Conservation (phyloP, 2,113 vertebrate species). For the Hydrolagus affinis region DNA sequence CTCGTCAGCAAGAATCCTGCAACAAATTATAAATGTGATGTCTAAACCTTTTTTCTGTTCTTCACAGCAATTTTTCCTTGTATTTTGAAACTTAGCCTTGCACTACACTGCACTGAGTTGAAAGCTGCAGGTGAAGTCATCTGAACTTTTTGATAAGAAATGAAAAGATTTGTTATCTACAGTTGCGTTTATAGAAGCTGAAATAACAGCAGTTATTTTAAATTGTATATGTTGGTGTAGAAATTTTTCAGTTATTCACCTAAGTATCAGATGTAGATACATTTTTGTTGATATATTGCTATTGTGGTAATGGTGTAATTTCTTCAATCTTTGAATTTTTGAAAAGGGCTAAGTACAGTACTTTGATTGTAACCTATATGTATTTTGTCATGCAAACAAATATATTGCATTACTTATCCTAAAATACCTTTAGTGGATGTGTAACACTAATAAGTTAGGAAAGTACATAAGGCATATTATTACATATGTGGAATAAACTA, state of each 20-base stretch:
- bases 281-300: neutral
- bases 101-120: constrained; percentile 29
- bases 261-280: neutral
- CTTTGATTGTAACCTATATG: constrained; percentile 16
- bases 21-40: constrained; percentile 13
- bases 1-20: neutral
- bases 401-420: constrained; percentile 9
- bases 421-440: constrained; percentile 28
- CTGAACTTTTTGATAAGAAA: neutral
- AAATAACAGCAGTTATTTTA: neutral
- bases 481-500: neutral
- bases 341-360: constrained; percentile 27
- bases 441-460: constrained; percentile 16
- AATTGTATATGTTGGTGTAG: constrained; percentile 28
- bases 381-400: constrained; percentile 2
- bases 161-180: neutral
- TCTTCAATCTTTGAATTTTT: constrained; percentile 4
- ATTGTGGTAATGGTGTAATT: constrained; percentile 1
- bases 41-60: neutral
- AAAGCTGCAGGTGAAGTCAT: neutral
- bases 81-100: constrained; percentile 1
- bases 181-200: neutral
- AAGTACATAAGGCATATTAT: constrained; percentile 8
- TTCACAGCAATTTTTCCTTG: neutral
- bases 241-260: constrained; percentile 1